A percentile compares a stretch with the other conserved stretches of the same genome.
Conservation (phyloP, 1,140 invertebrate species). For the Sitobion miscanthi region DNA sequence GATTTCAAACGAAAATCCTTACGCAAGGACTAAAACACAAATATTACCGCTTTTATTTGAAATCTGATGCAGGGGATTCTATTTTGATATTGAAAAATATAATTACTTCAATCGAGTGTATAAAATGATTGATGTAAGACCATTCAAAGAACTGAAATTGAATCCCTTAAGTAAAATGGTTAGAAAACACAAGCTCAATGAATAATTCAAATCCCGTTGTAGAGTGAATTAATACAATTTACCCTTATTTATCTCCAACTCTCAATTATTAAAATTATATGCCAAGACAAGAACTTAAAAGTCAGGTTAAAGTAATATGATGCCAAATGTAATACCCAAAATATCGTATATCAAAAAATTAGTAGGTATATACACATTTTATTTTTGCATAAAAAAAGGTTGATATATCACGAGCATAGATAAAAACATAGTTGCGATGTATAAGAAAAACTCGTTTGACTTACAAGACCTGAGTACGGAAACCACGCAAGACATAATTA, state of each 20-base stretch:
- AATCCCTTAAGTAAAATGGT: not conserved
- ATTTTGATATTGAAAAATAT: not conserved
- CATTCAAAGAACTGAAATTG: not conserved
- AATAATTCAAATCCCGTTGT: not conserved
- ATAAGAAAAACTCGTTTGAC: not conserved
- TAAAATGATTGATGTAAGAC: not conserved
- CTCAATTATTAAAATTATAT: too few species aligned
- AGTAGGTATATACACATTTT: too few species aligned
- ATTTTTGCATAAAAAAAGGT: not conserved
- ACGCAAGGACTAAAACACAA: not conserved
- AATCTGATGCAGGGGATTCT: not conserved
- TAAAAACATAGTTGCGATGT: not conserved
- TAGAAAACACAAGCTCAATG: not conserved
- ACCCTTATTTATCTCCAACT: not conserved
- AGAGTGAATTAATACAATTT: not conserved
- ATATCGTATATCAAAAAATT: not conserved
- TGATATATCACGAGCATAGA: not conserved
- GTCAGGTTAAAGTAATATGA: not conserved
- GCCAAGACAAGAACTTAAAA: not conserved
- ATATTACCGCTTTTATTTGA: not conserved
- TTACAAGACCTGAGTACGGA: not conserved
- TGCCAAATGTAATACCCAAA: not conserved
- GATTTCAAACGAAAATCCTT: not conserved
- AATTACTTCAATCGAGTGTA: not conserved
- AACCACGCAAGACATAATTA: not conserved